A percentile compares a stretch with the other conserved stretches of the same genome.
phyloP scores from a whole-genome alignment of 2,888 invertebrate genomes.

The Sphecodes monilicornis region DNA sequence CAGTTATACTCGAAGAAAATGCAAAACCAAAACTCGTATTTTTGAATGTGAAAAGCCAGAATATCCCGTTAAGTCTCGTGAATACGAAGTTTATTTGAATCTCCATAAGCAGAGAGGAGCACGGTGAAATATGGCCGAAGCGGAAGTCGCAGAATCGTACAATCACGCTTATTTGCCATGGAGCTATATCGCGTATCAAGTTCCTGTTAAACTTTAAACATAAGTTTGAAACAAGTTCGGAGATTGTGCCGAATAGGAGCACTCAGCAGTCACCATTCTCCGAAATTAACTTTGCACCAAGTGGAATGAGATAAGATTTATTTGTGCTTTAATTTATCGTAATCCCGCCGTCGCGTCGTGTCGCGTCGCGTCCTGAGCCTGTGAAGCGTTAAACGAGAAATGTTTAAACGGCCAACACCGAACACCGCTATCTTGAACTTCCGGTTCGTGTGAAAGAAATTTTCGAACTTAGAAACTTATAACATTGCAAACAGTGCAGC shows the following conservation, averaged over 20 bases:
- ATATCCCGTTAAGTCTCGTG: too few species aligned
- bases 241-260: conserved; percentile 22
- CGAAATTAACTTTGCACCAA: conserved; percentile 37
- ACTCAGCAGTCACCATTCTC: conserved; percentile 36
- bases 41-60: too few species aligned
- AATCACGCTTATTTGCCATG: conserved; percentile 31
- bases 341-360: conserved; percentile 6
- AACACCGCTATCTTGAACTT: background rate
- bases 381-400: conserved; percentile 30
- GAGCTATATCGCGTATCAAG: conserved; percentile 29
- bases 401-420: conserved; percentile 1
- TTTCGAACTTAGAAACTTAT: background rate
- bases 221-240: conserved; percentile 51
- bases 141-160: conserved; percentile 24
- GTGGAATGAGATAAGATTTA: conserved; percentile 40
- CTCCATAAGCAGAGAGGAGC: background rate
- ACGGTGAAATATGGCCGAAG: background rate
- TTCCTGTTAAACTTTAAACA: conserved; percentile 52
- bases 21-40: too few species aligned
- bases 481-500: background rate
- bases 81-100: conserved; percentile 18
- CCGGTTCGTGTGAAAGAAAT: background rate
- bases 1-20: too few species aligned
- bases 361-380: background rate
- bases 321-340: conserved; percentile 44